Evolutionary conservation across 2,113 vertebrate genomes (phyloP).

Genomic region (Oreotragus oreotragus): DNA sequence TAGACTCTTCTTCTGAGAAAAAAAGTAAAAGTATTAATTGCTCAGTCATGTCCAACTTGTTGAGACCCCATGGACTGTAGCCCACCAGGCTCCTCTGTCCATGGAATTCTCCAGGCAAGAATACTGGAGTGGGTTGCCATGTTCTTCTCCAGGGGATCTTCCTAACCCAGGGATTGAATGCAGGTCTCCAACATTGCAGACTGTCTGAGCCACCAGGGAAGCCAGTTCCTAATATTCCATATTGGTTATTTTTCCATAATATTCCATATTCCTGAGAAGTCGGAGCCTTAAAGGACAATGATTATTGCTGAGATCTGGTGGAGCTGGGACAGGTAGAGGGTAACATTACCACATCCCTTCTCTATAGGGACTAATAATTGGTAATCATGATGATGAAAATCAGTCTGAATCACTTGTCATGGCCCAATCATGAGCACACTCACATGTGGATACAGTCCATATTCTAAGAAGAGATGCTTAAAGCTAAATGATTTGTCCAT

Average conservation of each 20-base stretch:
- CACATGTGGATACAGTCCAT: neutral
- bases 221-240: neutral
- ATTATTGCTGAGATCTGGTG: neutral
- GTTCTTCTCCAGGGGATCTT: neutral
- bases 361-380: neutral
- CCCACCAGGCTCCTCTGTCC: neutral
- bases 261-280: neutral
- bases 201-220: neutral
- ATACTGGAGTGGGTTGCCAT: neutral
- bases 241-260: neutral
- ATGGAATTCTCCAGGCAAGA: neutral
- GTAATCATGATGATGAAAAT: neutral
- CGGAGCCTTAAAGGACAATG: neutral
- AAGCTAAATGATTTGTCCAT: neutral
- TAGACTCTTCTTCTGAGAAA: neutral
- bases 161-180: neutral
- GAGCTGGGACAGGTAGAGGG: neutral
- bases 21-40: neutral
- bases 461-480: neutral
- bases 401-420: neutral
- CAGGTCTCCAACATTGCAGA: neutral
- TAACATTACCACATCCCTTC: neutral
- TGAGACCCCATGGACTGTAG: neutral
- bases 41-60: neutral
- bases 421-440: neutral